A percentile compares a stretch with the other conserved stretches of the same genome.
These are phyloP conservation scores for Pomphorhynchus laevis DNA, from an alignment of 1,140 invertebrate genomes.

Conservation along the genomic window DNA sequence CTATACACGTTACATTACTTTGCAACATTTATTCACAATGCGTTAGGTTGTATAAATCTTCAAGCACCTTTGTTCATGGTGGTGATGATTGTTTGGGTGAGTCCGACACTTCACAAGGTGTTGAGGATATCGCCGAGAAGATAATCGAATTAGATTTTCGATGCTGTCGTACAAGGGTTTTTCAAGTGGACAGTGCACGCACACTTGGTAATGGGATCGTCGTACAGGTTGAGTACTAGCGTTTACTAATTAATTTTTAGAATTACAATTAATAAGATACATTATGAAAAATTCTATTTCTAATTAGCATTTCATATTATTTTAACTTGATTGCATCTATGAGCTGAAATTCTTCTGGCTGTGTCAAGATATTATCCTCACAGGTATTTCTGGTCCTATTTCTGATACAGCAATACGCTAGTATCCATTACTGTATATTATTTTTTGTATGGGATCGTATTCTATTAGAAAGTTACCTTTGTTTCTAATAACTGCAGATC, in stretches of 20 bases:
- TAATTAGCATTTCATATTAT: too few relatives aligned
- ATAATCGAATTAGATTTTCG: slow-evolving; percentile 69
- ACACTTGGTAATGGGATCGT: slow-evolving; percentile 69
- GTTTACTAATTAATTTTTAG: neutral
- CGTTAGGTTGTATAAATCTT: slow-evolving; percentile 6
- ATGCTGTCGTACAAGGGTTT: slow-evolving; percentile 81
- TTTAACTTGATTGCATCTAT: too few relatives aligned
- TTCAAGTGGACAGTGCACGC: slow-evolving; percentile 50
- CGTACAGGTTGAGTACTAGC: slow-evolving; percentile 32
- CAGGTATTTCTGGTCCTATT: too few relatives aligned
- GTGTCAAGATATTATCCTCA: too few relatives aligned
- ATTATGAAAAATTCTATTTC: neutral
- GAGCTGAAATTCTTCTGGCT: too few relatives aligned
- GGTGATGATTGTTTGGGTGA: slow-evolving; percentile 37
- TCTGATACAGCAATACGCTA: too few relatives aligned
- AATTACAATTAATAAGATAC: neutral
- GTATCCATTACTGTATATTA: too few relatives aligned
- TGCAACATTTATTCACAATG: too few relatives aligned
- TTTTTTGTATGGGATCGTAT: too few relatives aligned
- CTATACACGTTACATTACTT: neutral
- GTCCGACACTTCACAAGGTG: slow-evolving; percentile 38
- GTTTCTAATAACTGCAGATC: too few relatives aligned
- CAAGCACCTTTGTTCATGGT: slow-evolving; percentile 71
- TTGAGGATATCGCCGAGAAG: slow-evolving; percentile 57
- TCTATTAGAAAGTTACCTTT: too few relatives aligned